Evolutionary conservation across 2,888 invertebrate species (phyloP).

Genomic region (Dolichomitus sp.): DNA sequence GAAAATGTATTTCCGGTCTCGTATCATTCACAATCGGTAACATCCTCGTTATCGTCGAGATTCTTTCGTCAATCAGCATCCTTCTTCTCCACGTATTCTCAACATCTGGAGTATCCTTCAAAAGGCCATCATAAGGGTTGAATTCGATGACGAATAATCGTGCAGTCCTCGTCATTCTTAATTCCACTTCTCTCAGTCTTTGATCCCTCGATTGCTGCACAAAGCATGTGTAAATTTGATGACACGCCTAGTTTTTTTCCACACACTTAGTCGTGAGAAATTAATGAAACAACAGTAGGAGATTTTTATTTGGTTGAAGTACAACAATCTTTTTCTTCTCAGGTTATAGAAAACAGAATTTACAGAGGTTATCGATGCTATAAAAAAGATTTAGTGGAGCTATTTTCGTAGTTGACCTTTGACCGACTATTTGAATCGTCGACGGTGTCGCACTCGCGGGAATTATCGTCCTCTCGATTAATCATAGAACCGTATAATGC

Average conservation of each 20-base stretch:
- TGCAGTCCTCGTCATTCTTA: conserved; percentile 6
- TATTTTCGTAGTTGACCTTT: neutral
- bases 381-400: neutral
- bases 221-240: conserved; percentile 14
- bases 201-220: neutral
- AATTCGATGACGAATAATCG: neutral
- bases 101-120: neutral
- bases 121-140: neutral
- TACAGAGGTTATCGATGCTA: neutral
- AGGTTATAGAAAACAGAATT: neutral
- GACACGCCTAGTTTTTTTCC: conserved; percentile 20
- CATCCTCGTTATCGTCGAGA: conserved; percentile 9
- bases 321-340: neutral
- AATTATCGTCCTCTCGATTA: neutral
- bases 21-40: neutral
- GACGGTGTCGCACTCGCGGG: conserved; percentile 29
- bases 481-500: neutral
- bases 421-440: neutral
- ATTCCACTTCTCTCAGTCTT: neutral
- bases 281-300: neutral
- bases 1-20: neutral
- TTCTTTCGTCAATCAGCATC: neutral
- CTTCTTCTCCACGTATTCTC: neutral
- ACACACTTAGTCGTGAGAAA: neutral
- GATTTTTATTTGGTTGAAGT: neutral